Evolutionary conservation across 2,888 invertebrate species (phyloP).

Genomic region (Mimumesa dahlbomi): DNA sequence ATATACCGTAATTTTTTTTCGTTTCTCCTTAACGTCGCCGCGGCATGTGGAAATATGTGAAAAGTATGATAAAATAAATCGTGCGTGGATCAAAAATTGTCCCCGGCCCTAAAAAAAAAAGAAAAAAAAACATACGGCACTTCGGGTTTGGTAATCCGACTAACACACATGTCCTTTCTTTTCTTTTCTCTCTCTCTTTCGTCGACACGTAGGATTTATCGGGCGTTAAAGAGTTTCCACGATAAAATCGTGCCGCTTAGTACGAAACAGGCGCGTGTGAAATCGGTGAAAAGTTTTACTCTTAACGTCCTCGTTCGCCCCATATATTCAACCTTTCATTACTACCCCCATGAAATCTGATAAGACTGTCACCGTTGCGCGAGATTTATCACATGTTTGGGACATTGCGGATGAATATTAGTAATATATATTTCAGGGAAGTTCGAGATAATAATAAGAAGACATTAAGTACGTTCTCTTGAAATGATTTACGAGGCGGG

Average conservation of each 20-base stretch:
- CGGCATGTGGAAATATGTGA: no score
- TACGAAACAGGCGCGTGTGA: conserved; percentile 13
- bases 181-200: neutral
- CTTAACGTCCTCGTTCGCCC: conserved; percentile 17
- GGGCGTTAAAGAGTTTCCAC: conserved; percentile 7
- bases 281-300: conserved; percentile 18
- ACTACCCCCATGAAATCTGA: conserved; percentile 14
- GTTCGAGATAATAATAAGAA: neutral
- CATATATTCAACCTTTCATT: conserved; percentile 20
- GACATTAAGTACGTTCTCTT: no score
- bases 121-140: neutral
- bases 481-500: no score
- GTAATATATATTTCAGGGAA: conserved; percentile 10
- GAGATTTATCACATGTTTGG: conserved; percentile 17
- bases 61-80: no score
- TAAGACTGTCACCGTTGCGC: neutral
- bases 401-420: conserved; percentile 1
- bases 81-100: neutral
- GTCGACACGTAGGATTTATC: conserved; percentile 13
- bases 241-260: conserved; percentile 11
- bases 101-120: neutral
- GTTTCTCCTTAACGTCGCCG: neutral
- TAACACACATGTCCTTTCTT: neutral
- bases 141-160: neutral
- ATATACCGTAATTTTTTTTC: no score